phyloP scores from a whole-genome alignment of 2,888 invertebrate species.

The Magallana nippona region DNA sequence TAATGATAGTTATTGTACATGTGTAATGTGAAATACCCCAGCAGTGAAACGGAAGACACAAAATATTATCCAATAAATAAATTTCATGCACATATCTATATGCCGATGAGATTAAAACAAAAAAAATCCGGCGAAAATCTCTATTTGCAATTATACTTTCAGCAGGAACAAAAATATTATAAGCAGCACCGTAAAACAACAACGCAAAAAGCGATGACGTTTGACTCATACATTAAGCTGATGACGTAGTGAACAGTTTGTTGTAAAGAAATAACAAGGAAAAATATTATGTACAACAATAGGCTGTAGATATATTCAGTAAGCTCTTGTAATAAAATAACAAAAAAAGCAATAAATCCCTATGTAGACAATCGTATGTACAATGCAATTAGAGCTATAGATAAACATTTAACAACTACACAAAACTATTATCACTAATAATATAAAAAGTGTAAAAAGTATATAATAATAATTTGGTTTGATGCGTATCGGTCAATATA shows the following conservation, averaged over 20 bases:
- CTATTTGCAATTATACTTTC: slow-evolving; percentile 6
- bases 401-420: too few species aligned
- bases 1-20: not conserved
- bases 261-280: slow-evolving; percentile 29
- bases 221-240: not conserved
- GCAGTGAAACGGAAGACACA: slow-evolving; percentile 35
- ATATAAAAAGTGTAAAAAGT: too few species aligned
- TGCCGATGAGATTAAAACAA: slow-evolving; percentile 31
- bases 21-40: slow-evolving; percentile 26
- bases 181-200: not conserved
- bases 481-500: not conserved
- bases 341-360: slow-evolving; percentile 11
- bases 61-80: slow-evolving; percentile 36
- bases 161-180: not conserved
- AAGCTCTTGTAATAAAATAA: slow-evolving; percentile 16
- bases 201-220: not conserved
- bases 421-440: too few species aligned
- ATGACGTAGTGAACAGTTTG: slow-evolving; percentile 5
- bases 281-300: slow-evolving; percentile 26
- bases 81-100: slow-evolving; percentile 38
- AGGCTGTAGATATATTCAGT: slow-evolving; percentile 10
- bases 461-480: too few species aligned
- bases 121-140: not conserved
- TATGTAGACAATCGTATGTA: not conserved
- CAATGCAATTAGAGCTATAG: too few species aligned